Evolutionary conservation across 2,113 vertebrate species (phyloP), one percentile per base, ranked within the genome.

Genomic region (Tychaedon coryphoeus): DNA sequence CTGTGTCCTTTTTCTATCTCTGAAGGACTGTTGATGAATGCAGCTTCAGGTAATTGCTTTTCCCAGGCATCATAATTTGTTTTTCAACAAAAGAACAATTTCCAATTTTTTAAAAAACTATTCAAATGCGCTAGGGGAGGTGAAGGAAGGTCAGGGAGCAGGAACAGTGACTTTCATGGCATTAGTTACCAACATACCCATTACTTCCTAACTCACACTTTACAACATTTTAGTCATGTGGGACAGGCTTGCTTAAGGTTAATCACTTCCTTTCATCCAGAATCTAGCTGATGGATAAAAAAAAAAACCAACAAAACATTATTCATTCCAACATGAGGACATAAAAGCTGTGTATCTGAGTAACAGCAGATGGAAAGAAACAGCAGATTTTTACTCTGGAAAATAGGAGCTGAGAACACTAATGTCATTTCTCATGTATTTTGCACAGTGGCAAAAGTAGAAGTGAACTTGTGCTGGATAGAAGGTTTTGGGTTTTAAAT

Each of bases 341-440:
- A 66, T 60, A 79, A 76, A 93, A 79, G 8, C 56, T 70, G 33
- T 51, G n/a, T 45, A 62, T 83, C 51, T 91, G 65, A 77, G 22
- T 64, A 93, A 90, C 56, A 96, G 72, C 72, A 96, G 78, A 92
- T 77, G 92, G 92, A 94, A 95, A 95, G 23, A 90, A 75, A 82
- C 45, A 72, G 58, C 23, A 74, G 66, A 96, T 48, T 79, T 36
- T 58, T 15, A 48, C 51, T 83, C 48, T n/a, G 74, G 36, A 88
- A 96, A 90, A 73, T 3, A 85, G 2, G 0, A 88, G 24, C 31
- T 3, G 13, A 86, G 38, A 58, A 66, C 1, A 0, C 18, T 79
- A 75, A 42, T 75, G 26, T 36, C 4, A 1, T 65, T 85, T 36
- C 67, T 87, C 19, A 31, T 20, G 19, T 45, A 14, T 48, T 33